phyloP scores from a whole-genome alignment of 2,113 vertebrate genomes.

The Onychostruthus taczanowskii region DNA sequence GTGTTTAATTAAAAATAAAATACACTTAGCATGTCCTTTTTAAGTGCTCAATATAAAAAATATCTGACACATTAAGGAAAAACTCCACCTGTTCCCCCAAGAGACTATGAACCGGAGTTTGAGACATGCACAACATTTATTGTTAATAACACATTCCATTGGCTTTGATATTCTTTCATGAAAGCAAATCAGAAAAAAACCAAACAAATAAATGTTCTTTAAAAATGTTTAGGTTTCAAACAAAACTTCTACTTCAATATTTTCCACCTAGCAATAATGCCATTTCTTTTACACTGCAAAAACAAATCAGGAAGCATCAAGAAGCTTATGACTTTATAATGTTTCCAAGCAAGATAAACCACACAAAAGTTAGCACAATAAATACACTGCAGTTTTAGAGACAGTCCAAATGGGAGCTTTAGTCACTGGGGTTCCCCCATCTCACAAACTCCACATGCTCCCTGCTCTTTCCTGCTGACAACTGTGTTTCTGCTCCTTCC shows the following conservation, averaged over 20 bases:
- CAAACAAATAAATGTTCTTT: not conserved
- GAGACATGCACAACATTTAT: not conserved
- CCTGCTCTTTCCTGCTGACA: not conserved
- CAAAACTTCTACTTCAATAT: not conserved
- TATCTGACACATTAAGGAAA: not conserved
- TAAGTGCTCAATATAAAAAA: not conserved
- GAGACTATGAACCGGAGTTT: not conserved
- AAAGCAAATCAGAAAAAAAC: not conserved
- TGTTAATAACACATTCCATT: not conserved
- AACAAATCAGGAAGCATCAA: not conserved
- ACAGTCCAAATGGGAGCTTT: not conserved
- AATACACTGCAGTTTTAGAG: not conserved
- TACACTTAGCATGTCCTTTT: not conserved
- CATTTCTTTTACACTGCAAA: not conserved
- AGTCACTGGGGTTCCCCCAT: not conserved
- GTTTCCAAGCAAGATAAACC: not conserved
- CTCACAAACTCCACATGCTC: fast-evolving
- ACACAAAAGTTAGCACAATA: not conserved
- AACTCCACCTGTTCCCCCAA: not conserved
- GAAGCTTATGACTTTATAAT: not conserved
- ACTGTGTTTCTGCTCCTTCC: not conserved
- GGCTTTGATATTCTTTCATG: not conserved
- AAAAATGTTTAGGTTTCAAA: not conserved
- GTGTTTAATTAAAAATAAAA: not conserved
- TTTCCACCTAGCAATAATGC: not conserved